Evolutionary conservation across 2,797 vertebrate genomes (phyloP).

Genomic region (Sebastes diploproa): DNA sequence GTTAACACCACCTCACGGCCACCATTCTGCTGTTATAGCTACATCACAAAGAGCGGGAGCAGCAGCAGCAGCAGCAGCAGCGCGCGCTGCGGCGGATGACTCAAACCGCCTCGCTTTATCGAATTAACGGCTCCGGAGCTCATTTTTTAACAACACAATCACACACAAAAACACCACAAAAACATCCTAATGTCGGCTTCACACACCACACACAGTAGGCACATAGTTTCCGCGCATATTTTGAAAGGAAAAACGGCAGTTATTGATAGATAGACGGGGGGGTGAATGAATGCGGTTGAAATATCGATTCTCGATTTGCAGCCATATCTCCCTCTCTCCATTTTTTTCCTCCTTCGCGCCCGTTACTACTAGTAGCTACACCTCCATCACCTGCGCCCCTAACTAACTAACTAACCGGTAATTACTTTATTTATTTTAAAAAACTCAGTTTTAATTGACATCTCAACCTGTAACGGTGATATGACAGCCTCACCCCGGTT

Average conservation of each 20-base stretch:
- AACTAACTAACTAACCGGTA: conserved; percentile 4
- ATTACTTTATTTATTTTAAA: background rate
- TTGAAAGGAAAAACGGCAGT: conserved; percentile 41
- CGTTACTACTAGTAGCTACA: conserved; percentile 7
- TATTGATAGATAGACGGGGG: conserved; percentile 66
- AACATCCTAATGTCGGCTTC: background rate
- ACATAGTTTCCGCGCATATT: conserved; percentile 12
- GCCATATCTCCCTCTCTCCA: conserved; percentile 65
- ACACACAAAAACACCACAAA: conserved; percentile 1
- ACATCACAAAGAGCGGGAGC: conserved; percentile 67
- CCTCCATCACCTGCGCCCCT: conserved; percentile 49
- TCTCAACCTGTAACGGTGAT: conserved; percentile 2
- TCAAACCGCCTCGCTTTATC: conserved; percentile 72
- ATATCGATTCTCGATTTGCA: conserved; percentile 80
- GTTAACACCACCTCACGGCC: conserved; percentile 18
- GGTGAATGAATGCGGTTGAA: conserved; percentile 80
- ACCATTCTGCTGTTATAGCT: conserved; percentile 21
- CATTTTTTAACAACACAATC: conserved; percentile 15
- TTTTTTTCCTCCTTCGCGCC: conserved; percentile 21
- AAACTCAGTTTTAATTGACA: background rate
- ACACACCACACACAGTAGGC: background rate
- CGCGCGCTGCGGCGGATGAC: conserved; percentile 75
- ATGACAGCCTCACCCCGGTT: background rate
- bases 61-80: conserved; percentile 44
- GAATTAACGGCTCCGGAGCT: conserved; percentile 57